Evolutionary conservation across 2,797 vertebrate species (phyloP).

Genomic region (Poeciliopsis paucimaculata): DNA sequence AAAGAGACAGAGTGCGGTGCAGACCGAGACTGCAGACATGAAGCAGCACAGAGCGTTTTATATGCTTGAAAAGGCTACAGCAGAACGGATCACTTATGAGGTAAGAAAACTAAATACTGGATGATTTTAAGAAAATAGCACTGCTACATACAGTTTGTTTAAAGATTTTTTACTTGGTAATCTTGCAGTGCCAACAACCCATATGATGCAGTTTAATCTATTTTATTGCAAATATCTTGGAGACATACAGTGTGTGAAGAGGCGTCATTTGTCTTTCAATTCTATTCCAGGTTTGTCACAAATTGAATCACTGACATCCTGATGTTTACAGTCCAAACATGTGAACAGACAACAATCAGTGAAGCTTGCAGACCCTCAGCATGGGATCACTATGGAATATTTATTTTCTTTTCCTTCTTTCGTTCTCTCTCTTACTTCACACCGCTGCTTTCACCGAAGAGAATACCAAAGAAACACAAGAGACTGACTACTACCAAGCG

Average conservation of each 20-base stretch:
- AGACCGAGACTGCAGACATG: constrained; percentile 68
- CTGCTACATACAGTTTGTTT: not conserved
- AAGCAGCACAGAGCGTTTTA: constrained; percentile 59
- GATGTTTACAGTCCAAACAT: constrained; percentile 44
- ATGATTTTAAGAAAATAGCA: constrained; percentile 8
- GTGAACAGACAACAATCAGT: constrained; percentile 42
- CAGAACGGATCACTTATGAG: constrained; percentile 52
- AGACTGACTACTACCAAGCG: constrained; percentile 26
- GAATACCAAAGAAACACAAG: constrained; percentile 37
- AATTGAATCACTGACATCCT: constrained; percentile 30
- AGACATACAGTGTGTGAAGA: not conserved
- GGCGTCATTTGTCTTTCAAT: constrained; percentile 10
- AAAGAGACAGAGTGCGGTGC: constrained; percentile 56
- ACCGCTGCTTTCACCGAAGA: constrained; percentile 37
- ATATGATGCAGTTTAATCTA: constrained; percentile 4
- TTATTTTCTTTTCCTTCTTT: constrained; percentile 61
- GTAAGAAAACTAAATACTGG: constrained; percentile 56
- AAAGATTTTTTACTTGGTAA: not conserved
- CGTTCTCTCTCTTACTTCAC: constrained; percentile 41
- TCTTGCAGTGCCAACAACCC: constrained; percentile 1
- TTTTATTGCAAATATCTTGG: constrained; percentile 6
- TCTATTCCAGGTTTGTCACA: constrained; percentile 46
- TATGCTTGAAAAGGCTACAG: constrained; percentile 68
- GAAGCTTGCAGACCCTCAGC: constrained; percentile 45
- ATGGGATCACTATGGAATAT: constrained; percentile 67